Evolutionary conservation across 1,140 invertebrate genomes (phyloP).

Genomic region (Calycopis cecrops): DNA sequence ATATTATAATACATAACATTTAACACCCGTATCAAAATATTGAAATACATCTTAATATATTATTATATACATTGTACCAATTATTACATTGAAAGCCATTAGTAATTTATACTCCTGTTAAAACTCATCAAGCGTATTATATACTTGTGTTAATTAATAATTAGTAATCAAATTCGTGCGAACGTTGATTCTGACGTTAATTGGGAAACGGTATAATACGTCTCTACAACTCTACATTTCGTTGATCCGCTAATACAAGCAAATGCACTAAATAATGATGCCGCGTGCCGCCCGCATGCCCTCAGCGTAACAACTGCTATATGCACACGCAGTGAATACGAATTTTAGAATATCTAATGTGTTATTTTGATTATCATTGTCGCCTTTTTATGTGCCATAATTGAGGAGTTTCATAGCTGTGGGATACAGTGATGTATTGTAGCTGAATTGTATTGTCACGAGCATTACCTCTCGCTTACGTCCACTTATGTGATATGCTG

Average conservation of each 20-base stretch:
- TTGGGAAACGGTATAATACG: constrained; percentile 15
- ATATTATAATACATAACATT: no score
- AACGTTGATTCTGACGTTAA: constrained; percentile 14
- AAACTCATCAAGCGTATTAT: neutral
- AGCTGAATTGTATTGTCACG: no score
- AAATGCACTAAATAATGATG: constrained; percentile 26
- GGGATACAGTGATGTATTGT: no score
- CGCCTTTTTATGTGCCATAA: no score
- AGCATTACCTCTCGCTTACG: no score
- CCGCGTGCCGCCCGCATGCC: constrained; percentile 48
- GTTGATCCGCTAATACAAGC: constrained; percentile 28
- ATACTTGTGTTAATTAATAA: no score
- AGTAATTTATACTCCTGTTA: constrained; percentile 7
- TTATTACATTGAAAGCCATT: neutral
- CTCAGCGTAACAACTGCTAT: constrained; percentile 24
- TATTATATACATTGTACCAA: no score
- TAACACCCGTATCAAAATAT: no score
- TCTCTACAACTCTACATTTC: constrained; percentile 21
- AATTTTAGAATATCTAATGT: constrained; percentile 1
- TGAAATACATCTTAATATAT: no score
- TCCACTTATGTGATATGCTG: no score
- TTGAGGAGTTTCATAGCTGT: no score
- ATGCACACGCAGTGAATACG: neutral
- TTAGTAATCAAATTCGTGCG: no score
- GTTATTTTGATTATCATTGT: neutral